Evolutionary conservation across 92 coral and sea anemone genomes (phyloP), one percentile per base, ranked within the genome.

Genomic region (Palythoa caribaeorum): DNA sequence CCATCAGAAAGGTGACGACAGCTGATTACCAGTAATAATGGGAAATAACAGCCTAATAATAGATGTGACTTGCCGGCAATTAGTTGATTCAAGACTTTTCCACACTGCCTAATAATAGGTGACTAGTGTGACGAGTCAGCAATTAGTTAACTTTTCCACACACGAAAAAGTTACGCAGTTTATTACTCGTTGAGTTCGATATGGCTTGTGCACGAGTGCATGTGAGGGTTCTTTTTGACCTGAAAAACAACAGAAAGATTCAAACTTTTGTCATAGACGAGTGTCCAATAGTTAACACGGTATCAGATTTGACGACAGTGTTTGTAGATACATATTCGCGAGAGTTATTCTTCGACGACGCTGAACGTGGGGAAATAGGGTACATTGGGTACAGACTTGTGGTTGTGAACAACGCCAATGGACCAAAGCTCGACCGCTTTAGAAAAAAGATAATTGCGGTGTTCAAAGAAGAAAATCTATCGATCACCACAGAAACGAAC

Each of bases 401-500:
- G 28, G 28, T 28, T 28, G 28, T 0, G 28, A 28, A 28, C 78
- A 40, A 28, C 44, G 79, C 79, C 59, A 74, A 28, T 28, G 59
- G 47, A 74, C 38, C 57, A 36, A 74, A 40, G 79, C 47, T 59
- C 47, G 60, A 54, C 6, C 9, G 60, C 60, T 12, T 54, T n/a
- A 62, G 74, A 55, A 86, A 86, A 59, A 52, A 57, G 63, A 75
- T 86, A 9, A 86, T 44, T 1, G 72, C 68, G 11, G 12, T 21
- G 60, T 86, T 86, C 73, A 86, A 63, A 57, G 83, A 86, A 5
- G 40, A 86, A 28, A 80, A 72, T 4, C 28, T 86, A 38, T 37
- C 51, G n/a, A 76, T 86, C 5, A 55, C 89, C n/a, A 86, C 71
- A 8, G 55, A 76, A 76, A 57, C 76, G 17, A 86, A 76, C 59